Percentiles rank a stretch among this genome's conserved stretches.
Evolutionary conservation across 1,140 invertebrate genomes (phyloP).

Genomic region (Drosophila mojavensis): DNA sequence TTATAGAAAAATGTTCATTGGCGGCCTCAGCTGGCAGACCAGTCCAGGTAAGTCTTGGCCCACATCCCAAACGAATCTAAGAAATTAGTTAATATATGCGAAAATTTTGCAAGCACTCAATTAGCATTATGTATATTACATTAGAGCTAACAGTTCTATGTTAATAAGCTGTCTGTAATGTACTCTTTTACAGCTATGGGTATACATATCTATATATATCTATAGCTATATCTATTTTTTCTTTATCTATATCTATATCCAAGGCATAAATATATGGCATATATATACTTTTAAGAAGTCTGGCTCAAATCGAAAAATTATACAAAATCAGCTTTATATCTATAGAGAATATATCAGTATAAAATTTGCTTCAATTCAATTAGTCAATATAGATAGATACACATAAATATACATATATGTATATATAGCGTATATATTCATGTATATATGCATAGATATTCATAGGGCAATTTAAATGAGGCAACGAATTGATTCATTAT

Average conservation of each 20-base stretch:
- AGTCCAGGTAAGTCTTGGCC: constrained; percentile 94
- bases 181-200: neutral
- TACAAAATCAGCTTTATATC: neutral
- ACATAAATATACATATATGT: constrained; percentile 14
- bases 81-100: constrained; percentile 58
- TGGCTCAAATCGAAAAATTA: neutral
- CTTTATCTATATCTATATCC: too few species aligned
- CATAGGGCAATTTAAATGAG: constrained; percentile 70
- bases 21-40: constrained; percentile 99
- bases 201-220: neutral
- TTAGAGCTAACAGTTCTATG: constrained; percentile 30
- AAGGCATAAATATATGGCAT: too few species aligned
- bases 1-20: constrained; percentile 99
- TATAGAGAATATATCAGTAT: neutral
- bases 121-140: constrained; percentile 42
- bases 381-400: neutral
- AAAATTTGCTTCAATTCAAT: constrained; percentile 28
- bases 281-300: too few species aligned
- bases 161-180: constrained; percentile 35
- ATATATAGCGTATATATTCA: constrained; percentile 20
- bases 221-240: neutral
- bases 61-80: constrained; percentile 24
- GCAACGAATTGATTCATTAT: constrained; percentile 62
- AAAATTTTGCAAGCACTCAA: constrained; percentile 46
- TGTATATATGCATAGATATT: constrained; percentile 26